A percentile compares a stretch with the other conserved stretches of the same genome.
Evolutionary conservation across 2,113 vertebrate species (phyloP).

Genomic region (Oenanthe oenanthe): DNA sequence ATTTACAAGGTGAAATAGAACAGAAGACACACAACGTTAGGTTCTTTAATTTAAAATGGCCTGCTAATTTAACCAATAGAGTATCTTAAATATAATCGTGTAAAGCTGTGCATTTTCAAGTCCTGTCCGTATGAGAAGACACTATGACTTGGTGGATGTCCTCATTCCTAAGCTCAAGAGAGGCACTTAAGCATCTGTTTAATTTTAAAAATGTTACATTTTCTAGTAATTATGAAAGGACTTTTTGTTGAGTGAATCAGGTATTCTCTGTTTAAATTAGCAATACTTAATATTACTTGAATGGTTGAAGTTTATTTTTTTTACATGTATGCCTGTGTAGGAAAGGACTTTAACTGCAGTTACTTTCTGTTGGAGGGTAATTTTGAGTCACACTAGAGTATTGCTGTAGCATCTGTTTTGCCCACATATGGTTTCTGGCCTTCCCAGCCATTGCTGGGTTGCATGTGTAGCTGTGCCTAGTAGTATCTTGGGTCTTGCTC

Average conservation of each 20-base stretch:
- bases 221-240: neutral
- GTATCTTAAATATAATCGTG: neutral
- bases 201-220: neutral
- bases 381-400: neutral
- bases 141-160: neutral
- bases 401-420: neutral
- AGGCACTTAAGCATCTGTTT: neutral
- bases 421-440: neutral
- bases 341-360: neutral
- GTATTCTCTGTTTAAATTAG: neutral
- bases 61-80: neutral
- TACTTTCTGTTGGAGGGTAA: neutral
- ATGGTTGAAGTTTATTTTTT: neutral
- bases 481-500: neutral
- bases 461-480: neutral
- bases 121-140: fast-evolving
- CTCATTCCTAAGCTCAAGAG: neutral
- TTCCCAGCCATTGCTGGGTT: neutral
- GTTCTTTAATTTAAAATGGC: neutral
- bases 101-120: neutral
- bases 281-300: neutral
- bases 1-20: neutral
- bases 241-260: neutral
- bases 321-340: neutral
- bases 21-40: neutral